phyloP scores from a whole-genome alignment of 1,140 invertebrate genomes.

The Eciton burchellii region DNA sequence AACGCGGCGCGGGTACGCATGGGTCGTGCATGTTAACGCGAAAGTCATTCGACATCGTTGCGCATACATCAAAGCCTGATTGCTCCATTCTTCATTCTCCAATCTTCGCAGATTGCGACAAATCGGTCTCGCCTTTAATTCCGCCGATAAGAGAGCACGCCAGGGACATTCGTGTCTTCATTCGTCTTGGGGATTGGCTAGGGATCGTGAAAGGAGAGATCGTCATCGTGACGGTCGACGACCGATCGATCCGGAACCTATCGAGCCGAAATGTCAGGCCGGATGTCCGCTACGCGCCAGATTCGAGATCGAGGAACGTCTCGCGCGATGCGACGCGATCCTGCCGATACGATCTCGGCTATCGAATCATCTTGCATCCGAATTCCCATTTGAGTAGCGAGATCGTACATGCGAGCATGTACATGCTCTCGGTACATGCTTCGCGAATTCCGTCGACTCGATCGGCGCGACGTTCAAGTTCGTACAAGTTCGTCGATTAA shows the following conservation, averaged over 20 bases:
- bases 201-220: background rate
- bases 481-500: constrained; percentile 3
- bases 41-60: constrained; percentile 28
- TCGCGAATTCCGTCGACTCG: no score
- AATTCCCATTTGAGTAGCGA: no score
- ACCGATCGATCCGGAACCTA: no score
- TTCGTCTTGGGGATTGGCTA: background rate
- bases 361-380: no score
- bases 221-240: background rate
- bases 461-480: constrained; percentile 30
- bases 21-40: background rate
- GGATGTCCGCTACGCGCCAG: background rate
- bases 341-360: no score
- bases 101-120: background rate
- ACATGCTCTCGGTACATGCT: constrained; percentile 6
- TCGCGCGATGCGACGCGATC: no score
- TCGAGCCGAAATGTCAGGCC: background rate
- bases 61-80: background rate
- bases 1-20: background rate
- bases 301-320: no score
- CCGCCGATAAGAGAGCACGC: background rate
- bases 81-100: background rate
- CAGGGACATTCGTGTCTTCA: background rate
- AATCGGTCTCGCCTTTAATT: constrained; percentile 6
- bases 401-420: constrained; percentile 10